These are phyloP conservation scores for Brachyopa scutellaris DNA, from an alignment of 2,888 invertebrate species.

Conservation along the genomic window DNA sequence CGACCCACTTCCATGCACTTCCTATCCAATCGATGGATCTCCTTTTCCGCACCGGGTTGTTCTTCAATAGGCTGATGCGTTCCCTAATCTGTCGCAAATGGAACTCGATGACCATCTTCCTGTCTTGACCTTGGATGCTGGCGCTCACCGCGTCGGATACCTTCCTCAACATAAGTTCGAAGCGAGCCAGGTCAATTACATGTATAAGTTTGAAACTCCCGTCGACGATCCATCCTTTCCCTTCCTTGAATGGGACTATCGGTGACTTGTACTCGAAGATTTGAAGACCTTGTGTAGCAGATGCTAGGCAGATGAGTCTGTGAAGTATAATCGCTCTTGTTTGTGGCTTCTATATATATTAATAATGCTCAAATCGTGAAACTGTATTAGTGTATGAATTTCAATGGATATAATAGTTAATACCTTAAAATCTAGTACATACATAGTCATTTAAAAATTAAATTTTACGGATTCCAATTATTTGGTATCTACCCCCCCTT, in stretches of 20 bases:
- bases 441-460: no score
- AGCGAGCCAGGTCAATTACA: conserved; percentile 3
- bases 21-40: conserved; percentile 1
- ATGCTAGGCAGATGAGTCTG: no score
- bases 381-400: background rate
- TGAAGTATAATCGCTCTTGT: background rate
- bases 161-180: no score
- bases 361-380: background rate
- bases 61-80: background rate
- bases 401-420: background rate
- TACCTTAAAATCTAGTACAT: no score
- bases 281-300: background rate
- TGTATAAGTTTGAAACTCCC: no score
- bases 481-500: no score
- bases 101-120: background rate
- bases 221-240: background rate
- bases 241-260: conserved; percentile 2
- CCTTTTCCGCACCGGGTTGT: background rate
- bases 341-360: background rate
- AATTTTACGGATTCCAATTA: no score
- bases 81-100: background rate
- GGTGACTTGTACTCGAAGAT: conserved; percentile 4
- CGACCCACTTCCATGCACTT: background rate
- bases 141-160: no score
- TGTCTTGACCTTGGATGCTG: background rate